These are phyloP conservation scores for Fistularia tabacaria DNA, from an alignment of 2,797 vertebrate genomes.

Conservation along the genomic window DNA sequence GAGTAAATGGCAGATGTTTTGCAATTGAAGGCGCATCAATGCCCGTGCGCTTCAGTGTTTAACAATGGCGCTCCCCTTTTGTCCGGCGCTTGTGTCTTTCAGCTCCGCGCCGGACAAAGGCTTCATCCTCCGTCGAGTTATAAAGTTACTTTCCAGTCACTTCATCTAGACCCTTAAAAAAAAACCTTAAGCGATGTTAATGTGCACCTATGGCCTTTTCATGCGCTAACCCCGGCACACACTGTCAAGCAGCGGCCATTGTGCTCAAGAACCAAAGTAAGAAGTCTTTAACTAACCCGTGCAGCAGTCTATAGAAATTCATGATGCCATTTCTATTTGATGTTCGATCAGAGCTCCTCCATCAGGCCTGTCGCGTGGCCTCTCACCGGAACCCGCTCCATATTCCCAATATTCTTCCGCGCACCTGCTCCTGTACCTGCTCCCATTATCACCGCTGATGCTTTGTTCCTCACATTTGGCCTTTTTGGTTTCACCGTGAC, in stretches of 20 bases:
- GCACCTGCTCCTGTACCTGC: constrained; percentile 59
- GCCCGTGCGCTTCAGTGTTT: constrained; percentile 71
- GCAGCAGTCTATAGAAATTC: constrained; percentile 80
- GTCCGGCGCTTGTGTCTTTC: constrained; percentile 76
- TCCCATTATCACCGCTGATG: constrained; percentile 18
- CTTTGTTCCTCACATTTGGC: constrained; percentile 34
- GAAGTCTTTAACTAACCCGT: constrained; percentile 73
- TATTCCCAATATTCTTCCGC: neutral
- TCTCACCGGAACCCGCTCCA: constrained; percentile 31
- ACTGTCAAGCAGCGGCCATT: constrained; percentile 75
- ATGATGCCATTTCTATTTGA: constrained; percentile 71
- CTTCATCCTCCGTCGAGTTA: constrained; percentile 82
- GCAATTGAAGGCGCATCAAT: constrained; percentile 81
- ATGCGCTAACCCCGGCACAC: constrained; percentile 72
- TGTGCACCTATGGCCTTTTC: constrained; percentile 77
- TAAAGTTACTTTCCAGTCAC: constrained; percentile 83
- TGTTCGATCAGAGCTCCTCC: constrained; percentile 73
- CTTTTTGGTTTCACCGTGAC: constrained; percentile 56
- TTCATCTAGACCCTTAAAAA: constrained; percentile 78
- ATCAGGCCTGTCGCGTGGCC: constrained; percentile 71
- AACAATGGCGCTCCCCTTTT: constrained; percentile 75
- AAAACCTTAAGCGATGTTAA: constrained; percentile 82
- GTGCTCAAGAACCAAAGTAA: constrained; percentile 69
- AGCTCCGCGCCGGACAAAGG: constrained; percentile 70
- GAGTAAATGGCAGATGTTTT: constrained; percentile 84